phyloP scores from a whole-genome alignment of 2,797 vertebrate species.

The Acanthiza pusilla region DNA sequence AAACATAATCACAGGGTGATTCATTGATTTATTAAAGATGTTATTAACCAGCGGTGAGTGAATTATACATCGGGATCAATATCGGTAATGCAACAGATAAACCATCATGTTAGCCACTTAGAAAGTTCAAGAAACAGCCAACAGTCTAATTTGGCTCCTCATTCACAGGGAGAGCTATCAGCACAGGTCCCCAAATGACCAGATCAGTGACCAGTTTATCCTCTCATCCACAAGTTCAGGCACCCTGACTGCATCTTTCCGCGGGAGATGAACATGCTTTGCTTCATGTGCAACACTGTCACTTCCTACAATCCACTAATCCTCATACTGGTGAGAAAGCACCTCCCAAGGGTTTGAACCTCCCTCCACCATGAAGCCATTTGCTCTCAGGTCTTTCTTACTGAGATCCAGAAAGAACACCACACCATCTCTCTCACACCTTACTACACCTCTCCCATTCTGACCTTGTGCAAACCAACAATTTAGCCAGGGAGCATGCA shows the following conservation, averaged over 20 bases:
- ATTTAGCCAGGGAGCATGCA: not conserved
- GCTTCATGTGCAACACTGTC: not conserved
- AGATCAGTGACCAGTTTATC: not conserved
- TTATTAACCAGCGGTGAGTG: not conserved
- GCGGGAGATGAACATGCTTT: fast-evolving
- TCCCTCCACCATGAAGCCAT: not conserved
- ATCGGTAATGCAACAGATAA: not conserved
- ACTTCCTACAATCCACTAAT: not conserved
- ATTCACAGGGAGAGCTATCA: not conserved
- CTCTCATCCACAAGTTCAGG: not conserved
- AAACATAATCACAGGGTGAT: not conserved
- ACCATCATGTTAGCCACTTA: not conserved
- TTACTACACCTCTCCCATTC: not conserved
- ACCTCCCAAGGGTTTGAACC: not conserved
- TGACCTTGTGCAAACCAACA: not conserved
- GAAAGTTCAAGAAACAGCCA: not conserved
- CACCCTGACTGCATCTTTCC: not conserved
- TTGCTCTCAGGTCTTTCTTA: not conserved
- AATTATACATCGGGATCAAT: not conserved
- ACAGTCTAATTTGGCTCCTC: not conserved
- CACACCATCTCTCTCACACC: not conserved
- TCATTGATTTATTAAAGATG: not conserved
- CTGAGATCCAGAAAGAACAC: not conserved
- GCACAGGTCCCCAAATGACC: not conserved
- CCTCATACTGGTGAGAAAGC: fast-evolving